Conservation (phyloP, 2,797 vertebrate species). For the Mionectes olivaceus region DNA sequence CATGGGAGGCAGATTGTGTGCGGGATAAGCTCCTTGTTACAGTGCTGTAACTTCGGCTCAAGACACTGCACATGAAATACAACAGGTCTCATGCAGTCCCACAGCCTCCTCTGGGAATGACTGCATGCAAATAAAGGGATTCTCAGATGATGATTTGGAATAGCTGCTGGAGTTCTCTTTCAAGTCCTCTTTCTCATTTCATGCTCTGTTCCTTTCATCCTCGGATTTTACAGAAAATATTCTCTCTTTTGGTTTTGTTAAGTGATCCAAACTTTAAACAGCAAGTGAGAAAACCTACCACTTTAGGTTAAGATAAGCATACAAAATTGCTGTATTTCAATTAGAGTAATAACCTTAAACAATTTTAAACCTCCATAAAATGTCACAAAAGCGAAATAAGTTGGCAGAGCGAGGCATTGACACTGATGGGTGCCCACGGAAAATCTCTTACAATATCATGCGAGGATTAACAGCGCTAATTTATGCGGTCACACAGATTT, state of each 20-base stretch:
- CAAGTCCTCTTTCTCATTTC: constrained; percentile 63
- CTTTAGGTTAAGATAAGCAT: constrained; percentile 45
- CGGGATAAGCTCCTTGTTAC: constrained; percentile 40
- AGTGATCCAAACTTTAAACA: constrained; percentile 39
- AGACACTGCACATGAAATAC: constrained; percentile 23
- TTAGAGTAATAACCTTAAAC: constrained; percentile 58
- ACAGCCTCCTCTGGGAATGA: constrained; percentile 44
- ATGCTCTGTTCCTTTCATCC: constrained; percentile 68
- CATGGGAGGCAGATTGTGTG: constrained; percentile 40
- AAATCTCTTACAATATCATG: constrained; percentile 54
- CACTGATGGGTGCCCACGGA: constrained; percentile 52
- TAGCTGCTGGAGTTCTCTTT: constrained; percentile 48
- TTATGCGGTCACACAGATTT: constrained; percentile 68
- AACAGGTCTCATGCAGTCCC: constrained; percentile 41
- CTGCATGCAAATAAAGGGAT: constrained; percentile 51
- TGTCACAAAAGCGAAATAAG: constrained; percentile 52
- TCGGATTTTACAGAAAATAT: constrained; percentile 55
- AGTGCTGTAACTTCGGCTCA: constrained; percentile 21
- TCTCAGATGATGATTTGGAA: constrained; percentile 3
- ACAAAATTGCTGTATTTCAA: constrained; percentile 49
- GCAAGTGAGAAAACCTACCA: constrained; percentile 20
- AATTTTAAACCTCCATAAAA: constrained; percentile 61
- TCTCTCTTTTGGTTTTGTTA: constrained; percentile 33
- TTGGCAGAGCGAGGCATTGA: constrained; percentile 57
- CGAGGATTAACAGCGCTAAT: constrained; percentile 65